These are phyloP conservation scores for Parazoanthus swiftii DNA, from an alignment of 92 coral and sea anemone genomes.

Conservation along the genomic window DNA sequence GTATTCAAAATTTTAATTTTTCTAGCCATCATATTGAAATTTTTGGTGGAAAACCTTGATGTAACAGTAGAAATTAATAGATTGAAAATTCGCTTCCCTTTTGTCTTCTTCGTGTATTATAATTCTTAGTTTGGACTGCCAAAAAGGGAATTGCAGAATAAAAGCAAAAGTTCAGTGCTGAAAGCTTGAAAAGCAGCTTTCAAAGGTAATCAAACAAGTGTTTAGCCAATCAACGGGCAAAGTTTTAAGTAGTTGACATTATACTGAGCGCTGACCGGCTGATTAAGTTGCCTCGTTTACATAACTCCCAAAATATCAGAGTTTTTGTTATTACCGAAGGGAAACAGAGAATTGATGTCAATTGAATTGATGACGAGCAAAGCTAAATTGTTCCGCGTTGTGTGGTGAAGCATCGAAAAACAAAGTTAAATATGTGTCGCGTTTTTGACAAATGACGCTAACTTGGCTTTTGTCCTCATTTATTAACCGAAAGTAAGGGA, in stretches of 20 bases:
- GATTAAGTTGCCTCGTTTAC: constrained; percentile 45
- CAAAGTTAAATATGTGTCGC: neutral
- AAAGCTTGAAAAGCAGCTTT: constrained; percentile 22
- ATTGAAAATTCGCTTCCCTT: neutral
- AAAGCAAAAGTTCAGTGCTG: constrained; percentile 4
- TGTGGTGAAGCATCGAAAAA: neutral
- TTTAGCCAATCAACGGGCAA: constrained; percentile 26
- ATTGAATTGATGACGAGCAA: constrained; percentile 20
- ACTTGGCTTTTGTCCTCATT: neutral
- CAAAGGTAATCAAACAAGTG: constrained; percentile 18
- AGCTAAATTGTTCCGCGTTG: constrained; percentile 33
- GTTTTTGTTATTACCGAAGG: constrained; percentile 17
- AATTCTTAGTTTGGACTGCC: neutral
- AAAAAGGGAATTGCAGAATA: constrained; percentile 4
- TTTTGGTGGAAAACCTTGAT: neutral
- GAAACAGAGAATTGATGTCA: constrained; percentile 20
- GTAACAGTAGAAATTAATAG: neutral
- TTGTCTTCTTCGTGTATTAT: neutral
- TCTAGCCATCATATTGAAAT: neutral
- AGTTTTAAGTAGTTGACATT: constrained; percentile 20
- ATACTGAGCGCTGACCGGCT: constrained; percentile 27
- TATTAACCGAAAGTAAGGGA: neutral
- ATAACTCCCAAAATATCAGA: constrained; percentile 34
- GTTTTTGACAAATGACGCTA: constrained; percentile 5
- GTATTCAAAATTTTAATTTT: neutral